A percentile compares a stretch with the other conserved stretches of the same genome.
These are phyloP conservation scores for Apogon hyalosoma DNA, from an alignment of 2,797 vertebrate genomes.

Conservation along the genomic window DNA sequence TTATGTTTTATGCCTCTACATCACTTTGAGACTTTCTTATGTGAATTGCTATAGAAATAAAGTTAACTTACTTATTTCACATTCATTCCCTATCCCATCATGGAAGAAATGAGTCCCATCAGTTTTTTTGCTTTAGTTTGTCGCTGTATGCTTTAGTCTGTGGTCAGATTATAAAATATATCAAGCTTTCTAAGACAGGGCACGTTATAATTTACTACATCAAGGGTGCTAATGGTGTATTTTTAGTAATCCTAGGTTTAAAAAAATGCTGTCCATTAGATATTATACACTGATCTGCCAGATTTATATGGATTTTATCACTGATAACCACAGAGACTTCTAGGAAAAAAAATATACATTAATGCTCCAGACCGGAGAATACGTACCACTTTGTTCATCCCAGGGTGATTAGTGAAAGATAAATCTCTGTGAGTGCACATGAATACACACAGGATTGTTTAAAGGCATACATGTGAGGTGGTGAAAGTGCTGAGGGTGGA, in stretches of 20 bases:
- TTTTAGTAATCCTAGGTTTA: conserved; percentile 33
- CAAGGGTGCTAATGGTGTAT: conserved; percentile 6
- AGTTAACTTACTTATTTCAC: too few relatives aligned
- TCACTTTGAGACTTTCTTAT: too few relatives aligned
- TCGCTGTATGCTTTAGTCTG: not conserved
- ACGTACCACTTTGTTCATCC: not conserved
- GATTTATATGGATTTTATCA: conserved; percentile 35
- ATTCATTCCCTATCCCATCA: too few relatives aligned
- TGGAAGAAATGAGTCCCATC: too few relatives aligned
- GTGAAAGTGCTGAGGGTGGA: not conserved
- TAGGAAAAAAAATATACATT: conserved; percentile 9
- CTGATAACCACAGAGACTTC: not conserved
- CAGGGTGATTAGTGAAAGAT: not conserved
- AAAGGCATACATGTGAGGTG: not conserved
- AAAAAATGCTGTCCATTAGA: not conserved
- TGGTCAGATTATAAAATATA: conserved; percentile 13
- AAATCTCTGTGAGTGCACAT: conserved; percentile 7
- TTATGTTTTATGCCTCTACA: too few relatives aligned
- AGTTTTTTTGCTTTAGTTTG: too few relatives aligned
- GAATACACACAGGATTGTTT: conserved; percentile 11
- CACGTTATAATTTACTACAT: not conserved
- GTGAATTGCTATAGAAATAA: too few relatives aligned
- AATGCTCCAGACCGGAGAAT: not conserved
- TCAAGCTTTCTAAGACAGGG: conserved; percentile 9
- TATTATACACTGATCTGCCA: conserved; percentile 32